Conservation (phyloP, 2,797 vertebrate genomes). For the Coregonus suidteri region DNA sequence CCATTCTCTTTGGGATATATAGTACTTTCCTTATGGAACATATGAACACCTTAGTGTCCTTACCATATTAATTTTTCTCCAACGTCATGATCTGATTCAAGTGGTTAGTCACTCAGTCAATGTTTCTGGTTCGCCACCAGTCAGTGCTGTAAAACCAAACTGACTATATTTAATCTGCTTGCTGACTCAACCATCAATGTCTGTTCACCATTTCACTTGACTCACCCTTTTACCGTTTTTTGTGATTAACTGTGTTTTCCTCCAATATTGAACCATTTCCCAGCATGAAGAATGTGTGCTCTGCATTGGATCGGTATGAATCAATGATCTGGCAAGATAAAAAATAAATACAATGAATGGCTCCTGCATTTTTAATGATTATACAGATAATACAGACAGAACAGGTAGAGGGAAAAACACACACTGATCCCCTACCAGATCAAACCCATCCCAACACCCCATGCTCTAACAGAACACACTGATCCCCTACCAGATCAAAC, state of each 20-base stretch:
- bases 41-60: neutral
- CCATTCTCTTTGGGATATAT: neutral
- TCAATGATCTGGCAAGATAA: slow-evolving; percentile 35
- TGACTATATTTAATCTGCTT: neutral
- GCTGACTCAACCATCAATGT: neutral
- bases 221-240: neutral
- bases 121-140: neutral
- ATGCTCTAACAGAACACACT: too few relatives aligned
- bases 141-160: too few relatives aligned
- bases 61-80: neutral
- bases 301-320: slow-evolving; percentile 20
- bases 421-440: too few relatives aligned
- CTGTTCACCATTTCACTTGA: neutral
- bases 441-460: too few relatives aligned
- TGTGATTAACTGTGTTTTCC: slow-evolving; percentile 20
- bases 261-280: slow-evolving; percentile 7
- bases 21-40: neutral
- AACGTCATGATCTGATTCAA: neutral
- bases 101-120: neutral
- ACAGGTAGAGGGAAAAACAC: too few relatives aligned
- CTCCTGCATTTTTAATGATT: too few relatives aligned
- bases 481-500: too few relatives aligned
- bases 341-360: too few relatives aligned
- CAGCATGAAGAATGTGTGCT: slow-evolving; percentile 18
- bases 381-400: too few relatives aligned